Evolutionary conservation across 2,113 vertebrate species (phyloP).

Genomic region (Sylvicapra grimmia): DNA sequence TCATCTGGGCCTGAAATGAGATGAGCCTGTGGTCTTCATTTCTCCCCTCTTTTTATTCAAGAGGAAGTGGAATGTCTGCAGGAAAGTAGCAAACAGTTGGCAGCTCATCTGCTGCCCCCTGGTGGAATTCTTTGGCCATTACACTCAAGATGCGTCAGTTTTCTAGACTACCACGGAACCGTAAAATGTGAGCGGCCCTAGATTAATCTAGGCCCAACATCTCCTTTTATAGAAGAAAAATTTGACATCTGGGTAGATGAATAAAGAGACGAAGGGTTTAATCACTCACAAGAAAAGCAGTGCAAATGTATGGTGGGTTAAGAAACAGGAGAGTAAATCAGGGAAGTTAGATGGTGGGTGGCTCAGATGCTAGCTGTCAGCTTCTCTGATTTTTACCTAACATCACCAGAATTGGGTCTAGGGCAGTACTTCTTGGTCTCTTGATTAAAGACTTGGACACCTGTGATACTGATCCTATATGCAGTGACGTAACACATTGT

Average conservation of each 20-base stretch:
- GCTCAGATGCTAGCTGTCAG: neutral
- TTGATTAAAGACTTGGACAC: neutral
- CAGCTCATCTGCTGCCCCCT: neutral
- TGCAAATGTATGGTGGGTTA: neutral
- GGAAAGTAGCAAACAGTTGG: neutral
- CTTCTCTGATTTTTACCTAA: neutral
- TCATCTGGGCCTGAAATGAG: neutral
- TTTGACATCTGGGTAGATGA: neutral
- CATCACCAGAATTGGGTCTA: neutral
- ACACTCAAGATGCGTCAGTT: neutral
- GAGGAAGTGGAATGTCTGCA: no score
- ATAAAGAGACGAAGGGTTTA: neutral
- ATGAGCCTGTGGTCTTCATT: neutral
- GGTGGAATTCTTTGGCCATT: neutral
- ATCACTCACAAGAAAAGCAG: neutral
- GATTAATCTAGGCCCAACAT: neutral
- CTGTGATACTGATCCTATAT: neutral
- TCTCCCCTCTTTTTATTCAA: neutral
- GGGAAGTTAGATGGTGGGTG: neutral
- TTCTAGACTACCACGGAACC: neutral
- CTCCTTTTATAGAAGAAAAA: neutral
- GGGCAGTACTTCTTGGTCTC: neutral
- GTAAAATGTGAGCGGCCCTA: neutral
- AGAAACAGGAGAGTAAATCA: neutral
- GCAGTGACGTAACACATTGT: neutral